These are phyloP conservation scores for Aptenodytes forsteri DNA, from an alignment of 2,113 vertebrate genomes.

Conservation along the genomic window DNA sequence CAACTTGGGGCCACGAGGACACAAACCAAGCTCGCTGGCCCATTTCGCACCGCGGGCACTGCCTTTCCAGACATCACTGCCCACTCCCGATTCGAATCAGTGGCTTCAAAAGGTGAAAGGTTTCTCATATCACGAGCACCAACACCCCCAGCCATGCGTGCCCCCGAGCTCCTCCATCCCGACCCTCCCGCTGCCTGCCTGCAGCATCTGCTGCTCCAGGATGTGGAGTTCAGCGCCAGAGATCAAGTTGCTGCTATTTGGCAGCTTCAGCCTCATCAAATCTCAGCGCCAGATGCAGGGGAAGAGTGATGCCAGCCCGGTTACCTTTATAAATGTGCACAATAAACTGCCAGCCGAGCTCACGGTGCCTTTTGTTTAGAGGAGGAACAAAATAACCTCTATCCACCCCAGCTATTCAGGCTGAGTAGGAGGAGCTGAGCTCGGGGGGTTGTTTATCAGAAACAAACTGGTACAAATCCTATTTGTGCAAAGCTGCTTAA, in stretches of 20 bases:
- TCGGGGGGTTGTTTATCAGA: background rate
- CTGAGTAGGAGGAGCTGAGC: background rate
- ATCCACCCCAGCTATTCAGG: background rate
- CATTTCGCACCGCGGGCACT: fast-evolving
- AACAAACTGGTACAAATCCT: conserved; percentile 16
- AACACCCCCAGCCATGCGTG: fast-evolving
- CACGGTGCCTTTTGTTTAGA: background rate
- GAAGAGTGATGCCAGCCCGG: fast-evolving
- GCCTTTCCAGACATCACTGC: background rate
- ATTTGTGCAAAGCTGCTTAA: conserved; percentile 50
- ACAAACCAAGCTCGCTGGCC: fast-evolving
- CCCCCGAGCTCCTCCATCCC: background rate
- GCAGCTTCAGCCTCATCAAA: background rate
- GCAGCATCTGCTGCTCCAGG: background rate
- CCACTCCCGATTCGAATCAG: fast-evolving
- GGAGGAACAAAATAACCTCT: background rate
- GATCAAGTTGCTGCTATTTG: background rate
- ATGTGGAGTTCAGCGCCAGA: fast-evolving
- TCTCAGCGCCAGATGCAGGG: fast-evolving
- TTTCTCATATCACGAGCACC: fast-evolving
- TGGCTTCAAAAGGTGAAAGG: background rate
- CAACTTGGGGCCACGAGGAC: fast-evolving
- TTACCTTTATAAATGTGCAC: background rate
- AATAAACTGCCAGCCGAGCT: background rate
- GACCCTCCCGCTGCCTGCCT: background rate